phyloP scores from a whole-genome alignment of 2,113 vertebrate species.

The Prunella himalayana region DNA sequence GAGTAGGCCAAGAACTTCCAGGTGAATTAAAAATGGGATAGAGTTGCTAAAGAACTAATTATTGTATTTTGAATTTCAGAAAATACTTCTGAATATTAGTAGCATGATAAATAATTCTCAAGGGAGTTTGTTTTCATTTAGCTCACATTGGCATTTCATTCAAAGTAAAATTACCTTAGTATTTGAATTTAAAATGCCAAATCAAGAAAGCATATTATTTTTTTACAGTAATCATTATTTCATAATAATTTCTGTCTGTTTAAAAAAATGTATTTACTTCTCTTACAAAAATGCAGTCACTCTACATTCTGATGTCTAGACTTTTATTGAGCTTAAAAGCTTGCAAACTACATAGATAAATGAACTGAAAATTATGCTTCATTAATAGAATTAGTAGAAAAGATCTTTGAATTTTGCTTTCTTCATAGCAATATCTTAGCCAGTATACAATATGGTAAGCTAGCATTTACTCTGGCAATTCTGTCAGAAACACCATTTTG shows the following conservation, averaged over 20 bases:
- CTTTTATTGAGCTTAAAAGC: neutral
- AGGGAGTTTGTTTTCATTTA: neutral
- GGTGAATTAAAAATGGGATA: neutral
- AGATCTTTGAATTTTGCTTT: neutral
- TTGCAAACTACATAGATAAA: slow-evolving; percentile 9
- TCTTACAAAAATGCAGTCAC: neutral
- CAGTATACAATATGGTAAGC: neutral
- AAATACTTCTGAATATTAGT: neutral
- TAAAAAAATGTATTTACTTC: neutral
- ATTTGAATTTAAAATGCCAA: slow-evolving; percentile 20
- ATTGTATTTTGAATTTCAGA: neutral
- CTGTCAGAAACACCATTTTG: neutral
- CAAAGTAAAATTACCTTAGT: neutral
- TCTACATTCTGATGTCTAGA: neutral
- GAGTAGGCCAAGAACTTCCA: neutral
- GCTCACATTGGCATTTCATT: neutral
- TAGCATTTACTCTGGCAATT: neutral
- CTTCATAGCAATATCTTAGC: neutral
- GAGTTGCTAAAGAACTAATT: neutral
- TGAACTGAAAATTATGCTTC: slow-evolving; percentile 19
- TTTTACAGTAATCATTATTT: neutral
- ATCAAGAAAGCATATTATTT: neutral
- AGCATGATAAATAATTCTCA: neutral
- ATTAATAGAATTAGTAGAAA: neutral
- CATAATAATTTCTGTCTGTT: neutral